phyloP scores from a whole-genome alignment of 1,140 invertebrate species.

The Temnothorax curvispinosus region DNA sequence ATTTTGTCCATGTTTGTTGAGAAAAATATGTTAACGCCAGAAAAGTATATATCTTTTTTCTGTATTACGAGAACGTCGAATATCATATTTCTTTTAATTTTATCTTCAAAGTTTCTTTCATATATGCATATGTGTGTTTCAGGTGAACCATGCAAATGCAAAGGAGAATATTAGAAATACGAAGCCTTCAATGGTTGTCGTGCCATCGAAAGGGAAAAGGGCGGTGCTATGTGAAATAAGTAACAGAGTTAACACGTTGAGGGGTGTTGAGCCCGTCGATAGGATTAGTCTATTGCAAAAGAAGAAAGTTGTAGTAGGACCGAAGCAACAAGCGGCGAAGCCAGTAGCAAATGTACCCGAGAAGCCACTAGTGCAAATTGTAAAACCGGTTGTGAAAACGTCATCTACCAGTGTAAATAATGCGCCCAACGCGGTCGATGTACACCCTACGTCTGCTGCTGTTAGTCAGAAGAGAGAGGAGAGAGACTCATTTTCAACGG shows the following conservation, averaged over 20 bases:
- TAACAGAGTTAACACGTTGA: slow-evolving; percentile 80
- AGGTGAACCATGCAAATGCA: slow-evolving; percentile 76
- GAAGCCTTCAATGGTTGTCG: slow-evolving; percentile 70
- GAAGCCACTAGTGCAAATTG: slow-evolving; percentile 74
- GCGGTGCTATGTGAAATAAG: slow-evolving; percentile 83
- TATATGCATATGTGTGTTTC: slow-evolving; percentile 48
- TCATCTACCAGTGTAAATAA: background rate
- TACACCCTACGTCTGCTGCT: background rate
- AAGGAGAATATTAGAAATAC: slow-evolving; percentile 82
- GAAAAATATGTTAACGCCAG: background rate
- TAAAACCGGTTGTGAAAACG: slow-evolving; percentile 76
- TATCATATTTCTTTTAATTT: background rate
- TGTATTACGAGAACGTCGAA: background rate
- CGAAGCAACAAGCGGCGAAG: slow-evolving; percentile 18
- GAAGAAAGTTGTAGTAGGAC: slow-evolving; percentile 43
- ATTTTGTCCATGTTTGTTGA: background rate
- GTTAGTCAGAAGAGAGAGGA: slow-evolving; percentile 64
- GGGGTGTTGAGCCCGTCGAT: slow-evolving; percentile 72
- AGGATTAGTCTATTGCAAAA: slow-evolving; percentile 76
- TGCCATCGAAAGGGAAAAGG: slow-evolving; percentile 76
- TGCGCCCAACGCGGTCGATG: slow-evolving; percentile 4
- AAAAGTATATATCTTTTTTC: background rate
- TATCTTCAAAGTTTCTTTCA: background rate
- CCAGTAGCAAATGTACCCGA: slow-evolving; percentile 70
- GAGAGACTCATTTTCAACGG: slow-evolving; percentile 79